Conservation (phyloP, 2,113 vertebrate species). For the Tragelaphus scriptus region DNA sequence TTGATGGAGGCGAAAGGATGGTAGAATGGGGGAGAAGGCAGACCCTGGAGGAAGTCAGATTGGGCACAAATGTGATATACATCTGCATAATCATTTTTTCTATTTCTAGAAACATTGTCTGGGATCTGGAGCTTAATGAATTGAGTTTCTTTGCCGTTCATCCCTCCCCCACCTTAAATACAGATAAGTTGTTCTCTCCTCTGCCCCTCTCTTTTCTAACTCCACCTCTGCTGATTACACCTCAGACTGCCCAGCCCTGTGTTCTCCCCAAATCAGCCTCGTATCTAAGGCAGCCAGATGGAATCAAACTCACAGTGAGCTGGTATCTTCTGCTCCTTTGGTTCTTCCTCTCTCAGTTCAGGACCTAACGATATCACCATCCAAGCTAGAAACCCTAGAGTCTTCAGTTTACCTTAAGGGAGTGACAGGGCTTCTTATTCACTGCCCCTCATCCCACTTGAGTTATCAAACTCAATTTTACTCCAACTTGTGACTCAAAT, state of each 20-base stretch:
- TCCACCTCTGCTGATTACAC: neutral
- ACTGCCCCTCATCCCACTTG: neutral
- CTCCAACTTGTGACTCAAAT: neutral
- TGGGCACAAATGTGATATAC: neutral
- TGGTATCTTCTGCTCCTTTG: neutral
- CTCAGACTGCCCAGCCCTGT: neutral
- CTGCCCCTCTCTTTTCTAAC: neutral
- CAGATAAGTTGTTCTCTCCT: neutral
- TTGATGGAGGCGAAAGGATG: neutral
- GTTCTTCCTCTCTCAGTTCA: neutral
- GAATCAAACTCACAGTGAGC: neutral
- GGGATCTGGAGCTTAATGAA: neutral
- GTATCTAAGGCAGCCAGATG: neutral
- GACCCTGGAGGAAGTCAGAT: neutral
- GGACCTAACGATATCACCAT: neutral
- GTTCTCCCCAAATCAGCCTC: neutral
- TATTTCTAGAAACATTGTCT: neutral
- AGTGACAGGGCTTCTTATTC: neutral
- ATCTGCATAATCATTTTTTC: neutral
- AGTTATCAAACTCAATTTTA: neutral
- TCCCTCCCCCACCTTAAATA: neutral
- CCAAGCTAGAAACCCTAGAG: neutral
- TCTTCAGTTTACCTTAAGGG: neutral
- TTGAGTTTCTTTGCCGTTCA: neutral
- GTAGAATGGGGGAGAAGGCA: neutral